These are phyloP conservation scores for Drosophila anomalata DNA, from an alignment of 2,888 invertebrate genomes.

Conservation along the genomic window DNA sequence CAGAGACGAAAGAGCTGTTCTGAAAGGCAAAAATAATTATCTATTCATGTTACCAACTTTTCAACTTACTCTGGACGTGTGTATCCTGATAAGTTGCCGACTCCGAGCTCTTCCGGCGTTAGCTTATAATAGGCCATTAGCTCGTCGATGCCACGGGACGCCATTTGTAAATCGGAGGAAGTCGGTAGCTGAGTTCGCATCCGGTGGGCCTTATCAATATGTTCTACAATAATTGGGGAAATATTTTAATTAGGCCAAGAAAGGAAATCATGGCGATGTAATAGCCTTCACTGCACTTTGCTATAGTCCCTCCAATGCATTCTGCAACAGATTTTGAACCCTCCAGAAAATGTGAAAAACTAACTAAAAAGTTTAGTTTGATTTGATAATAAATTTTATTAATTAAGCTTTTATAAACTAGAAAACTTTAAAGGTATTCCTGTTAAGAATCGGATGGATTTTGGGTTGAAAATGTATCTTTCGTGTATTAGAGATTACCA, in stretches of 20 bases:
- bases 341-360: too few relatives aligned
- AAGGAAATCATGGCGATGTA: too few relatives aligned
- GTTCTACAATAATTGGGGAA: neutral
- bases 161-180: conserved; percentile 30
- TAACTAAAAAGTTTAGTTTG: too few relatives aligned
- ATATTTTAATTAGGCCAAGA: neutral
- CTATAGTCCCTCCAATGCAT: too few relatives aligned
- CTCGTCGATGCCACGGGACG: conserved; percentile 31
- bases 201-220: conserved; percentile 6
- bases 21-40: neutral
- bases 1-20: conserved; percentile 16
- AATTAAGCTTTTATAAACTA: too few relatives aligned
- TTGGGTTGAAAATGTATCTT: too few relatives aligned
- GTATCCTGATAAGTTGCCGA: conserved; percentile 29
- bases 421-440: too few relatives aligned
- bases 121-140: conserved; percentile 35
- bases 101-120: conserved; percentile 18
- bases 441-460: too few relatives aligned
- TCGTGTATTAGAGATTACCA: too few relatives aligned
- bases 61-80: conserved; percentile 23
- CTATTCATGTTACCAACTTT: neutral
- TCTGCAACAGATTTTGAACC: too few relatives aligned
- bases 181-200: conserved; percentile 38
- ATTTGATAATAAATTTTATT: too few relatives aligned
- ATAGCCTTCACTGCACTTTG: neutral